Evolutionary conservation across 2,888 invertebrate species (phyloP), one percentile per base, ranked within the genome.

Genomic region (Pterostichus niger): DNA sequence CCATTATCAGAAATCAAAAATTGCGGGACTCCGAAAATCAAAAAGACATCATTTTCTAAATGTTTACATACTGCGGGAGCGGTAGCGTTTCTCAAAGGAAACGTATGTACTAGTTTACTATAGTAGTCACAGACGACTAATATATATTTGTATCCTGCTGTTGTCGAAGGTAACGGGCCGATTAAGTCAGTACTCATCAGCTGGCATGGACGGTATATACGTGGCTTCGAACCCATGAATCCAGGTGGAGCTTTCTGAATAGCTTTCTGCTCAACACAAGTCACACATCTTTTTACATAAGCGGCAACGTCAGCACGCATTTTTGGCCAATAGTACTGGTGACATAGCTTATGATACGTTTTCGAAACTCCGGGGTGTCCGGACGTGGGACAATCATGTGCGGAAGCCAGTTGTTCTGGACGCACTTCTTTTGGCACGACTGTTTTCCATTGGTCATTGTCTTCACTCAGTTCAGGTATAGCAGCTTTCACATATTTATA

Each of bases 1-100:
- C 71, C 71, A 40, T 71, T 71, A 33, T 71, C 31, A 40, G 35
- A 31, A 11, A 71, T 71, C 11, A 71, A 10, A 11, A 7, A 15
- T 71, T 40, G 31, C 11, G 71, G 33, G 5, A 71, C 71, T 6
- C 61, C 61, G 10, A 31, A 59, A 4, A 59, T 7, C 11, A 59
- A 33, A 59, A 59, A 59, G 3, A 59, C 13, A 31, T 59, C 61
- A 31, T 59, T 33, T 10, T 46, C 46, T 4, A 46, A 6, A 46
- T 46, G 46, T 6, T 46, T 46, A 46, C 46, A 6, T 6, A 10
- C 46, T 6, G 46, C 46, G 4, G 2, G 46, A 3, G 46, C 46
- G 4, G 46, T 46, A 2, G 46, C 46, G 5, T 4, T 6, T 46
- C 46, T 46, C 5, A n/a, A 10, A 9, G 46, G 46, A 46, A 46